Conservation (phyloP, 2,888 invertebrate species). For the Cepaea hortensis region DNA sequence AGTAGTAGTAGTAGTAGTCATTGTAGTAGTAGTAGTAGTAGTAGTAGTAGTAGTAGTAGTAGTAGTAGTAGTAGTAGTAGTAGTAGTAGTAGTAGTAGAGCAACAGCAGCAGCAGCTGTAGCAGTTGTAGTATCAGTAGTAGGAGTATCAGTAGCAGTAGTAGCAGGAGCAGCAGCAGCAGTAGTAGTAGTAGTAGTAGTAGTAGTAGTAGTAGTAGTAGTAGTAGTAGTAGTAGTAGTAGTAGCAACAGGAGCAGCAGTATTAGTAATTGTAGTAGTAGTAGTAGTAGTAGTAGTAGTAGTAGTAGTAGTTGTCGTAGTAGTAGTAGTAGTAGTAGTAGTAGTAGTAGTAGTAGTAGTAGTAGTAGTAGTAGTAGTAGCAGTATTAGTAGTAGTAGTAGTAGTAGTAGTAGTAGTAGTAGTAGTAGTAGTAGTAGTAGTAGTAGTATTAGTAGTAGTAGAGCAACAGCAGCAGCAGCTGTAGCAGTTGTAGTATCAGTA, state of each 20-base stretch:
- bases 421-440: too few relatives aligned
- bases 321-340: background rate
- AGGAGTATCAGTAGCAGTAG: background rate
- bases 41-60: background rate
- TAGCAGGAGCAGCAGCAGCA: background rate
- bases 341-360: background rate
- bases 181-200: background rate
- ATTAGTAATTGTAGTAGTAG: too few relatives aligned
- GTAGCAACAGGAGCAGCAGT: background rate
- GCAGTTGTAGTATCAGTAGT: background rate
- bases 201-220: background rate
- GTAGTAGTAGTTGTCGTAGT: background rate
- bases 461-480: too few relatives aligned
- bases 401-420: slow-evolving; percentile 13
- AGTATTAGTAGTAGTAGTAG: background rate
- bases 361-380: too few relatives aligned
- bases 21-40: background rate
- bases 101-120: background rate
- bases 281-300: too few relatives aligned
- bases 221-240: background rate
- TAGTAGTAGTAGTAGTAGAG: background rate
- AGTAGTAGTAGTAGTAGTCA: background rate
- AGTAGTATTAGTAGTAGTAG: too few relatives aligned
- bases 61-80: background rate
- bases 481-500: background rate